Percentiles rank a stretch among this genome's conserved stretches.
phyloP scores from a whole-genome alignment of 2,888 invertebrate species.

The Cataglyphis cursor region DNA sequence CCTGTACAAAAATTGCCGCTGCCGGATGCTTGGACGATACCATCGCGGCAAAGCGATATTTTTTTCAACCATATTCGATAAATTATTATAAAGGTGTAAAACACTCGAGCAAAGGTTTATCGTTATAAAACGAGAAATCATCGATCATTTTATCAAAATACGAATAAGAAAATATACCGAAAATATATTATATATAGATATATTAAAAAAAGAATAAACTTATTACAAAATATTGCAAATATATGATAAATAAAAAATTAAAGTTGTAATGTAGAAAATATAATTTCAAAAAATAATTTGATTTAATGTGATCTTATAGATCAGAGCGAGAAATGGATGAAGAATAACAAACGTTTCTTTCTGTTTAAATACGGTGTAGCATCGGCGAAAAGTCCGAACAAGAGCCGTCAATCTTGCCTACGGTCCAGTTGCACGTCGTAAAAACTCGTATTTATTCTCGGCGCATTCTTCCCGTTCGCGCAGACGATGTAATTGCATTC shows the following conservation, averaged over 20 bases:
- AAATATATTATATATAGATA: not conserved
- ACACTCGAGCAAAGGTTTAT: not conserved
- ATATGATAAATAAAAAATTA: not conserved
- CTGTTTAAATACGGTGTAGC: slow-evolving; percentile 35
- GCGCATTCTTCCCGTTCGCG: slow-evolving; percentile 44
- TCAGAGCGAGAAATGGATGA: not conserved
- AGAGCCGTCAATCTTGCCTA: slow-evolving; percentile 44
- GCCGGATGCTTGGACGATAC: slow-evolving; percentile 46
- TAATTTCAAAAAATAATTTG: not conserved
- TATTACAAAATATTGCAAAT: not conserved
- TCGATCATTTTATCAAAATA: not conserved
- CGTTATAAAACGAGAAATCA: not conserved
- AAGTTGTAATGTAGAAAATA: not conserved
- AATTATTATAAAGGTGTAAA: slow-evolving; percentile 7
- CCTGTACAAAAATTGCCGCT: slow-evolving; percentile 39
- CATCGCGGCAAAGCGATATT: slow-evolving; percentile 45
- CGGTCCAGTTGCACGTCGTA: slow-evolving; percentile 46
- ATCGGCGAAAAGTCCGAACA: slow-evolving; percentile 40
- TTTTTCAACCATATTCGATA: not conserved
- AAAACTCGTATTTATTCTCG: slow-evolving; percentile 44
- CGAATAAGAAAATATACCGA: not conserved
- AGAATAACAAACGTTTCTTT: slow-evolving; percentile 37
- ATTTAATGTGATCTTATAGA: not conserved
- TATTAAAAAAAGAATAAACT: not conserved
- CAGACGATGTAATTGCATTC: slow-evolving; percentile 64